Evolutionary conservation across 2,797 vertebrate species (phyloP).

Genomic region (Fistularia tabacaria): DNA sequence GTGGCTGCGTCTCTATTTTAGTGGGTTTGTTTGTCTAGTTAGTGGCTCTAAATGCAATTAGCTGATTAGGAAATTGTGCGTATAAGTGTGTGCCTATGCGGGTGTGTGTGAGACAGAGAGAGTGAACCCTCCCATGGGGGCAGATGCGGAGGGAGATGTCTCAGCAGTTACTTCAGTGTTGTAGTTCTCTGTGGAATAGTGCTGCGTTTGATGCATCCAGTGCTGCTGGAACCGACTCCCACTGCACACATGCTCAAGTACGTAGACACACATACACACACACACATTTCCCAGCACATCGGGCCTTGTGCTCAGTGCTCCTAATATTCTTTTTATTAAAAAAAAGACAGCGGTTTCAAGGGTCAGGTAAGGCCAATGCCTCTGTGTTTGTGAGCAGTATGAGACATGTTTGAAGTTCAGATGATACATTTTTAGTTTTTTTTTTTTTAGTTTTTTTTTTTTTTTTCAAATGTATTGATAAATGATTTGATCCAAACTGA

Average conservation of each 20-base stretch:
- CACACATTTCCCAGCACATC: slow-evolving; percentile 35
- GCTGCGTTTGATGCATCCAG: slow-evolving; percentile 63
- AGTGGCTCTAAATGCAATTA: slow-evolving; percentile 70
- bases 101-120: slow-evolving; percentile 11
- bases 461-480: not conserved
- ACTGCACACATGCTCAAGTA: slow-evolving; percentile 32
- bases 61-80: slow-evolving; percentile 56
- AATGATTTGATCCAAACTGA: not conserved
- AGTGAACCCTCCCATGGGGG: slow-evolving; percentile 47
- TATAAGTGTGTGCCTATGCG: slow-evolving; percentile 6
- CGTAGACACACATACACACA: slow-evolving; percentile 13
- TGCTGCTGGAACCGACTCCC: slow-evolving; percentile 61
- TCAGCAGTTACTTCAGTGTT: slow-evolving; percentile 67
- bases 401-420: no score
- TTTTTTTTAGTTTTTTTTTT: not conserved
- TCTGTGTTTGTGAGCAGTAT: no score
- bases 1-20: slow-evolving; percentile 68
- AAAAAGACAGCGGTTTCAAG: slow-evolving; percentile 40
- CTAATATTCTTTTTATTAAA: slow-evolving; percentile 63
- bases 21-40: slow-evolving; percentile 70
- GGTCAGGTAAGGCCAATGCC: slow-evolving; percentile 13
- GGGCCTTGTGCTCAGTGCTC: slow-evolving; percentile 51
- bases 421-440: not conserved
- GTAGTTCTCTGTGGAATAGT: slow-evolving; percentile 58
- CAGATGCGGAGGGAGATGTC: slow-evolving; percentile 62